phyloP scores from a whole-genome alignment of 2,888 invertebrate genomes.

The Campoplex nolae region DNA sequence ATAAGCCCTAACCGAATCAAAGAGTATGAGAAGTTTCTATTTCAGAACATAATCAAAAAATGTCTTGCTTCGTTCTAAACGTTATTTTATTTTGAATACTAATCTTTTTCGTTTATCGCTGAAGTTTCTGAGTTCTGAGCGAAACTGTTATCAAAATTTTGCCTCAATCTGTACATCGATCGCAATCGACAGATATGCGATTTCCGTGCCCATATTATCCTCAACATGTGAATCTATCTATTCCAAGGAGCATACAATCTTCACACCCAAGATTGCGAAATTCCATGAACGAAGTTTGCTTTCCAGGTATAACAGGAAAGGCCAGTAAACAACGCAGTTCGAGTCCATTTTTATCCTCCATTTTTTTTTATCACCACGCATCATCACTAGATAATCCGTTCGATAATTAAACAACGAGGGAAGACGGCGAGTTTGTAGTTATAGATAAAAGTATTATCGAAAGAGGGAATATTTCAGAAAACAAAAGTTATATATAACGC shows the following conservation, averaged over 20 bases:
- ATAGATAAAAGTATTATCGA: conserved; percentile 1
- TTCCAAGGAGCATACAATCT: conserved; percentile 8
- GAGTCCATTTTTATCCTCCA: conserved; percentile 5
- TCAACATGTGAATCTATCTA: neutral
- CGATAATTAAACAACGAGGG: conserved; percentile 49
- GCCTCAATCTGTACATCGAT: conserved; percentile 12
- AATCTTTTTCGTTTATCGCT: neutral
- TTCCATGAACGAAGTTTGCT: conserved; percentile 7
- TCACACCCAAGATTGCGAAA: conserved; percentile 34
- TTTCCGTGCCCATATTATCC: neutral
- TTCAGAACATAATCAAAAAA: no score
- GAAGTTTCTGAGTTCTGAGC: neutral
- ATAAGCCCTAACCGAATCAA: neutral
- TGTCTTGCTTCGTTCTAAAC: neutral
- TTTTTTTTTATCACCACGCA: neutral
- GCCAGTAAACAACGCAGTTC: conserved; percentile 14
- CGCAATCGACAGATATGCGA: conserved; percentile 35
- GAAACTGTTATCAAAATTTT: conserved; percentile 5
- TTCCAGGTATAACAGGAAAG: conserved; percentile 3
- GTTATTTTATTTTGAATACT: neutral
- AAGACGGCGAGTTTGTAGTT: neutral
- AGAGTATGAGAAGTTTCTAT: neutral
- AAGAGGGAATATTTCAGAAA: neutral
- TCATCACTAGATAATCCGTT: conserved; percentile 23
- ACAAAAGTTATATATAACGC: neutral